Base-by-base conservation (phyloP, 1,140 invertebrate species). In the Leptestheria dahalacensis region DNA sequence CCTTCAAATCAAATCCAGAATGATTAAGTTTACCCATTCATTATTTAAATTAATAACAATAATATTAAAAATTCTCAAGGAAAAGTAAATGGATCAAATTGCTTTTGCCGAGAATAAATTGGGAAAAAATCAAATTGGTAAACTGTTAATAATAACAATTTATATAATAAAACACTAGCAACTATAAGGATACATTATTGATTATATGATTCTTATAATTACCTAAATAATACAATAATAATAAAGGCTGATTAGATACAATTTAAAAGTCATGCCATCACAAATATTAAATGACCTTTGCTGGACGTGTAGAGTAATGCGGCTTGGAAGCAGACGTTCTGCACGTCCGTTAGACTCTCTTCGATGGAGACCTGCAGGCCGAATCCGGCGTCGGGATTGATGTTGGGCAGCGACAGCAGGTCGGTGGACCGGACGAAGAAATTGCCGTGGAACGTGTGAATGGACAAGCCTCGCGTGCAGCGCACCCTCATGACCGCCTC, bases 361-460 rank as follows among this genome's bases (percentile, higher is more conserved):
- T 98, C 94, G 28, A 97, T 89, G 2, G 88, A 81, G 47, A 97
- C 82, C 77, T 99, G 96, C 85, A 99, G 97, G 20, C 89, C 95
- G 74, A 96, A 97, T 20, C 92, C 94, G 28, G 92, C 85, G 74
- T 99, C 97, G 0, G 96, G 96, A 75, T 96, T 99, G 48, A 97
- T 85, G 75, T 98, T 99, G 25, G 97, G 93, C 62, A 99, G 74
- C 33, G 91, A 93, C 20, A 99, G 73, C 18, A 99, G 75, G 75
- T 99, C 96, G 3, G 94, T 97, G 0, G 95, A 97, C 20, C 97
- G 79, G 41, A 99, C 95, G 75, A 99, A 99, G 78, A 97, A 97
- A 72, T 98, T 98, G 10, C 97, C 97, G 76, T 99, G 94, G 79
- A 99, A 99, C 64, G 93, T 94, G 71, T 98, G 92, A 63, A 99